These are phyloP conservation scores for Centropyge bicolor DNA, from an alignment of 2,797 vertebrate genomes.

Conservation along the genomic window DNA sequence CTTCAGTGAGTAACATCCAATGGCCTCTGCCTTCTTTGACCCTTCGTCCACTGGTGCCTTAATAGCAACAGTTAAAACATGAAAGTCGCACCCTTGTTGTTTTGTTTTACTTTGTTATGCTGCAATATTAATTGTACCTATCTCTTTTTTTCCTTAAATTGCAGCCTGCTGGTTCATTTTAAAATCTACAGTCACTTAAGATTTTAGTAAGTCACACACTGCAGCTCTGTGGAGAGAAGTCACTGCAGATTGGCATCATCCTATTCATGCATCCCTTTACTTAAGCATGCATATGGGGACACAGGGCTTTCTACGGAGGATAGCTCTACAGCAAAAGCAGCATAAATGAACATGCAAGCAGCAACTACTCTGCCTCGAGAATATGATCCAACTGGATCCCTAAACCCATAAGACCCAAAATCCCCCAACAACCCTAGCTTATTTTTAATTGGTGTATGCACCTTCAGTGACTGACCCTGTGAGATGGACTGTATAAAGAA, in stretches of 20 bases:
- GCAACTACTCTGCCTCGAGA: constrained; percentile 48
- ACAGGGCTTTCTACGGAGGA: constrained; percentile 48
- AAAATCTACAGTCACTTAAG: constrained; percentile 18
- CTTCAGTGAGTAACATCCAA: constrained; percentile 26
- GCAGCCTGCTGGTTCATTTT: constrained; percentile 12
- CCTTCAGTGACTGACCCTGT: constrained; percentile 41
- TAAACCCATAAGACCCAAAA: constrained; percentile 19
- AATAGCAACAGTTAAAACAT: constrained; percentile 19
- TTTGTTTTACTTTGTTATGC: constrained; percentile 10
- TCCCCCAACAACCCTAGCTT: constrained; percentile 51
- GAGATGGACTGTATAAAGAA: constrained; percentile 43
- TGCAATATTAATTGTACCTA: constrained; percentile 5
- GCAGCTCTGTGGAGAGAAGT: constrained; percentile 13
- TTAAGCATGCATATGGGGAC: constrained; percentile 75
- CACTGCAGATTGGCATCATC: constrained; percentile 39
- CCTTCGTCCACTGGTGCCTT: neutral
- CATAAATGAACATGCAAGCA: constrained; percentile 75
- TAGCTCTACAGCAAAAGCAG: constrained; percentile 62
- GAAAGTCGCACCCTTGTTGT: neutral
- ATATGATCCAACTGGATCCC: constrained; percentile 23
- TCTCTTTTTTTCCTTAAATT: constrained; percentile 4
- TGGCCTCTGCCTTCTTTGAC: constrained; percentile 6
- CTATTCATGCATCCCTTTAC: constrained; percentile 64
- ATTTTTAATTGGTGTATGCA: constrained; percentile 65
- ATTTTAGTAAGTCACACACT: constrained; percentile 22